Percentiles rank a stretch among this genome's conserved stretches.
Evolutionary conservation across 2,888 invertebrate species (phyloP).

Genomic region (Phoenoteleia sp.): DNA sequence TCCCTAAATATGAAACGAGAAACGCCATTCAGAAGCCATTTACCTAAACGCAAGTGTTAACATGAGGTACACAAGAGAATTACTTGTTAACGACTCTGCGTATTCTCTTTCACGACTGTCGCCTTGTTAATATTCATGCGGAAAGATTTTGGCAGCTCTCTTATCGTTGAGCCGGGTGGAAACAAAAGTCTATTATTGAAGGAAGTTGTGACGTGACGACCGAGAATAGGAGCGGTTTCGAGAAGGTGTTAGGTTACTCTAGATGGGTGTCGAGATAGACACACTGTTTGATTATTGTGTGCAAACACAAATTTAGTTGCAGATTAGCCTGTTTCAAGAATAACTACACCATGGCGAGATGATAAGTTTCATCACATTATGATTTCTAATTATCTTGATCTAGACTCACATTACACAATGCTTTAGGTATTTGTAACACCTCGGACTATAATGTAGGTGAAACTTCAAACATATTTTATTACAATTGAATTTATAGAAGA

Average conservation of each 20-base stretch:
- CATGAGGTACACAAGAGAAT: conserved; percentile 30
- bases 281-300: conserved; percentile 42
- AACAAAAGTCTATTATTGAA: background rate
- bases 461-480: too few relatives aligned
- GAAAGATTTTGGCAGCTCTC: conserved; percentile 8
- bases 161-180: background rate
- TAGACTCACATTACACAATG: background rate
- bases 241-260: conserved; percentile 29
- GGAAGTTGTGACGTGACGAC: conserved; percentile 23
- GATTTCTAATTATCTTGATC: conserved; percentile 17
- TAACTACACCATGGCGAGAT: background rate
- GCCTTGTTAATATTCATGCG: background rate
- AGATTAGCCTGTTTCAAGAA: conserved; percentile 17
- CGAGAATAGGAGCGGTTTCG: conserved; percentile 26
- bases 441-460: too few relatives aligned
- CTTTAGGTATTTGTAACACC: background rate
- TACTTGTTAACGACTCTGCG: conserved; percentile 36
- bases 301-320: conserved; percentile 48
- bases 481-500: too few relatives aligned
- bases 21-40: conserved; percentile 74
- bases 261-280: conserved; percentile 29
- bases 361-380: conserved; percentile 21
- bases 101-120: background rate
- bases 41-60: conserved; percentile 66
- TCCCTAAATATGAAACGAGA: conserved; percentile 50